Conservation (phyloP, 1,140 invertebrate genomes). For the Drosophila pachea region DNA sequence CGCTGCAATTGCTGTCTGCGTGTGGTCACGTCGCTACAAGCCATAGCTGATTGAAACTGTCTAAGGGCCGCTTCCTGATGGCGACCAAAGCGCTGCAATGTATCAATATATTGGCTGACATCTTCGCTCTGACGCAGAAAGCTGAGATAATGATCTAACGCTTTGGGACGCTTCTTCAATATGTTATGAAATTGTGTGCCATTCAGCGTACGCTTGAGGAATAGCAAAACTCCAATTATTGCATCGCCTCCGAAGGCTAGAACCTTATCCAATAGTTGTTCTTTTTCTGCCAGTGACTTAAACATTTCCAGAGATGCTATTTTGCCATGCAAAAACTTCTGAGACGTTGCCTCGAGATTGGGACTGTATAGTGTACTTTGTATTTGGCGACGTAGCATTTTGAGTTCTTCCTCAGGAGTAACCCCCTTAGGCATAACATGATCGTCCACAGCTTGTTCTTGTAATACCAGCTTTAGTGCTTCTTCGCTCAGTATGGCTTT, state of each 20-base stretch:
- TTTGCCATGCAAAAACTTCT: slow-evolving; percentile 80
- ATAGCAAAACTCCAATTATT: slow-evolving; percentile 81
- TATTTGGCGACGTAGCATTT: slow-evolving; percentile 65
- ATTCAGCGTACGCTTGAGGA: slow-evolving; percentile 81
- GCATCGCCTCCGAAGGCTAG: slow-evolving; percentile 81
- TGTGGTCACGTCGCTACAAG: slow-evolving; percentile 13
- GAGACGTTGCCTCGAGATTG: slow-evolving; percentile 77
- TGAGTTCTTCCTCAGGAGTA: slow-evolving; percentile 65
- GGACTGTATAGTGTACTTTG: slow-evolving; percentile 71
- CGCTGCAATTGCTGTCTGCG: slow-evolving; percentile 62
- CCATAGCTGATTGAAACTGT: slow-evolving; percentile 80
- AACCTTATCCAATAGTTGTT: slow-evolving; percentile 81
- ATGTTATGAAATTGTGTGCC: slow-evolving; percentile 80
- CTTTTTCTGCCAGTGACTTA: slow-evolving; percentile 81
- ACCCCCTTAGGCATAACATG: slow-evolving; percentile 66
- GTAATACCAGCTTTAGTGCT: slow-evolving; percentile 59
- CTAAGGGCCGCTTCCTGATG: slow-evolving; percentile 81
- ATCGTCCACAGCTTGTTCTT: slow-evolving; percentile 67
- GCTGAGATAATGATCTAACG: slow-evolving; percentile 81
- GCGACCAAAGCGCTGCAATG: slow-evolving; percentile 81
- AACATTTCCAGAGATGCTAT: slow-evolving; percentile 80
- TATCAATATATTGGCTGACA: slow-evolving; percentile 79
- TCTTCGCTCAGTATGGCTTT: slow-evolving; percentile 69
- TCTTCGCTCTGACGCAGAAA: slow-evolving; percentile 80
- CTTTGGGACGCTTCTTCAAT: slow-evolving; percentile 79